A percentile compares a stretch with the other conserved stretches of the same genome.
phyloP scores from a whole-genome alignment of 2,888 invertebrate species.

The Platerodrilus igneus region DNA sequence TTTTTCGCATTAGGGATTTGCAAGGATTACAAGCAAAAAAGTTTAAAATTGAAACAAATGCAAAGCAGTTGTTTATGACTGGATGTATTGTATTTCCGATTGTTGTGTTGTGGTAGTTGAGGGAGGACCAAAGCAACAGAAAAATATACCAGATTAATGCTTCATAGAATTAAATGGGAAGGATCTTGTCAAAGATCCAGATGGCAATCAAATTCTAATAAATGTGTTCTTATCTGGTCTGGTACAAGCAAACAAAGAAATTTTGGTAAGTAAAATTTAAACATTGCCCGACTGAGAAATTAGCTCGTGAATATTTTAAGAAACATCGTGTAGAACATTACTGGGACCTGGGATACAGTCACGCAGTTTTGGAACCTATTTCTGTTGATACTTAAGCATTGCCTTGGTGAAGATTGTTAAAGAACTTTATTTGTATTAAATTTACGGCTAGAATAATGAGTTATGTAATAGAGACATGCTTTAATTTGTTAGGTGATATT shows the following conservation, averaged over 20 bases:
- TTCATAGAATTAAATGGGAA: slow-evolving; percentile 94
- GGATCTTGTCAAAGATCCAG: slow-evolving; percentile 80
- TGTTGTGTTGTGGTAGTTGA: slow-evolving; percentile 97
- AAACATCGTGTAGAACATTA: slow-evolving; percentile 95
- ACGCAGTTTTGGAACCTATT: slow-evolving; percentile 77
- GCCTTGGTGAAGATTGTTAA: no score
- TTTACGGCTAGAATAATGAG: no score
- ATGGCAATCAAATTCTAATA: slow-evolving; percentile 77
- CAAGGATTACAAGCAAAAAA: slow-evolving; percentile 87
- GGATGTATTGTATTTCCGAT: slow-evolving; percentile 88
- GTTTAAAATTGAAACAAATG: slow-evolving; percentile 97
- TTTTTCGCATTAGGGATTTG: slow-evolving; percentile 86
- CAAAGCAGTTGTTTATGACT: slow-evolving; percentile 93
- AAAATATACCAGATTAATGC: slow-evolving; percentile 88
- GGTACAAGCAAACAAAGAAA: slow-evolving; percentile 82
- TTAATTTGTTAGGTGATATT: no score
- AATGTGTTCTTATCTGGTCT: slow-evolving; percentile 93
- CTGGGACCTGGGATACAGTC: slow-evolving; percentile 97
- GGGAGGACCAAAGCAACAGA: slow-evolving; percentile 94
- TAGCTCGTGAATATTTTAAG: slow-evolving; percentile 91
- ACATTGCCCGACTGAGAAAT: slow-evolving; percentile 89
- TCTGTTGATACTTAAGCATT: no score
- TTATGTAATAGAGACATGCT: no score
- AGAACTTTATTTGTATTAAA: no score
- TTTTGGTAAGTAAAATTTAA: slow-evolving; percentile 94